phyloP scores from a whole-genome alignment of 2,113 vertebrate genomes.

The Istiophorus platypterus region DNA sequence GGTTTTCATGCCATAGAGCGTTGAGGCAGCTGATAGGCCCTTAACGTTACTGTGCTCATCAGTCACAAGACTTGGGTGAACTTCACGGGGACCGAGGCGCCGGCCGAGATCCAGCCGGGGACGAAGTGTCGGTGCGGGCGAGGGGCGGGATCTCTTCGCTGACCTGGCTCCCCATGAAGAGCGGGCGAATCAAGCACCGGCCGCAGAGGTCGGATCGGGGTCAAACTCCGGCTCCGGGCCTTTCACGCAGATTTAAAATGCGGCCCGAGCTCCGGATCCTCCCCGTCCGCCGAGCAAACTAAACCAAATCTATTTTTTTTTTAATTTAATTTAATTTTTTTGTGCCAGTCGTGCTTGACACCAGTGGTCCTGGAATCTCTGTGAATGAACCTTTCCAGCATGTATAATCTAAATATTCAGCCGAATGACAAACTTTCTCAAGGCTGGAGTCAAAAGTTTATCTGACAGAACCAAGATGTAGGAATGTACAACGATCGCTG shows the following conservation, averaged over 20 bases:
- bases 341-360: slow-evolving; percentile 40
- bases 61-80: neutral
- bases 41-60: neutral
- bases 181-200: slow-evolving; percentile 14
- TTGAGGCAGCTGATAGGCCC: neutral
- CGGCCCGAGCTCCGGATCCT: slow-evolving; percentile 42
- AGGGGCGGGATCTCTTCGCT: too few relatives aligned
- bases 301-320: slow-evolving; percentile 70
- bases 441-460: slow-evolving; percentile 31
- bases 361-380: slow-evolving; percentile 10
- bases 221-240: slow-evolving; percentile 30
- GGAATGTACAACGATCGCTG: slow-evolving; percentile 44
- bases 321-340: too few relatives aligned
- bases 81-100: neutral
- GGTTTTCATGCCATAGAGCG: slow-evolving; percentile 14
- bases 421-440: slow-evolving; percentile 27
- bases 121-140: too few relatives aligned
- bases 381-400: slow-evolving; percentile 53
- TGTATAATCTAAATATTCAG: slow-evolving; percentile 45
- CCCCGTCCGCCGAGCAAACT: slow-evolving; percentile 43
- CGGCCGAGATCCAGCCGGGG: neutral
- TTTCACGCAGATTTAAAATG: slow-evolving; percentile 49
- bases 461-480: slow-evolving; percentile 20
- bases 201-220: neutral
- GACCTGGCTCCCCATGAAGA: too few relatives aligned